Base-by-base conservation (phyloP, 2,797 vertebrate species). In the Leuciscus waleckii region DNA sequence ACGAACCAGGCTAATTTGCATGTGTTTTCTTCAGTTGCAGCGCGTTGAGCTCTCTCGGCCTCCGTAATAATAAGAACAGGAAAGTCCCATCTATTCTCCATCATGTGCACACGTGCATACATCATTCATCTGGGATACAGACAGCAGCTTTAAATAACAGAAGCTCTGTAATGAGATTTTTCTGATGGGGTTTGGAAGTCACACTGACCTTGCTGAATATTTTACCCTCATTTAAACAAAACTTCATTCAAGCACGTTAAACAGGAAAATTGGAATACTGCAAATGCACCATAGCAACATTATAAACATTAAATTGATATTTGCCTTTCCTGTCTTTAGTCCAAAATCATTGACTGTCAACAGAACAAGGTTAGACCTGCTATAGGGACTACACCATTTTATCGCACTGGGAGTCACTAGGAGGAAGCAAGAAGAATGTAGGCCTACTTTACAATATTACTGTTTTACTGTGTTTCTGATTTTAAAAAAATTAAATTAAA, bases 181-280 rank as follows among this genome's bases (percentile, higher is more conserved):
- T 90, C 83, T 92, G 90, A 93, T 88, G 90, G 90, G 88, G 87
- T 89, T 91, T 91, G 54, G 69, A 90, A 71, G 79, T 84, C 87
- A 90, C 85, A 73, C 75, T 90, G 94, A 94, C 94, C 94, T 94
- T 93, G 90, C 89, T 91, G 90, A 84, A 89, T 89, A 92, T 92
- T 88, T 93, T 88, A 84, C 91, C 89, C 90, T 93, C 90, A 91
- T 93, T 94, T 91, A 90, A 89, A 89, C 88, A 61, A 90, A 84
- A 90, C 90, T 91, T 88, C 88, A 88, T 92, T 88, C 78, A 82
- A 65, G 71, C 54, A 58, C 8, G 21, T 58, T 58, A 58, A 58
- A 58, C 1, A 56, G 54, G 69, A 56, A 92, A 88, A 92, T 89
- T 21, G 70, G 86, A 88, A 85, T 93, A 93, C 93, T 58, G 21